Conservation (phyloP, 2,797 vertebrate genomes). For the Tapirus indicus region DNA sequence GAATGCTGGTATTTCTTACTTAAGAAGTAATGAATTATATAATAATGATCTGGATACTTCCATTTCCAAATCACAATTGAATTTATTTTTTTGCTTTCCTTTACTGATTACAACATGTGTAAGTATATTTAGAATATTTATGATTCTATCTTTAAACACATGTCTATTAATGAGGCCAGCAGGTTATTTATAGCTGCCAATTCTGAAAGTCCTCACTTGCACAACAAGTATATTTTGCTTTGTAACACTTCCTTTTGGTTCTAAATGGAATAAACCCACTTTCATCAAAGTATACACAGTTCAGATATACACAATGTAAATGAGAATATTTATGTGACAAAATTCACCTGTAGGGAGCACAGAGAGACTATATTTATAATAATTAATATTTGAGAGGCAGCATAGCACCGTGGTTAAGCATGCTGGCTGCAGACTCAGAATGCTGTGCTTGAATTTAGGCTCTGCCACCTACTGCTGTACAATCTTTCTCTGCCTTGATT, state of each 20-base stretch:
- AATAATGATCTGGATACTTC: not conserved
- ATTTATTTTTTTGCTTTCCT: conserved; percentile 7
- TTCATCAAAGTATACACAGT: not conserved
- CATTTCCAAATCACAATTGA: not conserved
- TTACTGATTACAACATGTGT: not conserved
- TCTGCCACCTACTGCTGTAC: not conserved
- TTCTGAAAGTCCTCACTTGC: not conserved
- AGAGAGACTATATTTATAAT: not conserved
- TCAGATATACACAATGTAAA: not conserved
- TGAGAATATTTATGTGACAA: not conserved
- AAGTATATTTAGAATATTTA: not conserved
- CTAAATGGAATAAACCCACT: not conserved
- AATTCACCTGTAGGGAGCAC: not conserved
- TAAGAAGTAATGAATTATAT: conserved; percentile 37
- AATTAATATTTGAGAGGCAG: not conserved
- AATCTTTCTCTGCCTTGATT: not conserved
- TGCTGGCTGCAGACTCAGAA: not conserved
- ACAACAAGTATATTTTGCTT: not conserved
- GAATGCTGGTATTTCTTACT: conserved; percentile 16
- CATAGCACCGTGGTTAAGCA: not conserved
- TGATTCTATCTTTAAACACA: conserved; percentile 3
- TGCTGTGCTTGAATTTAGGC: not conserved
- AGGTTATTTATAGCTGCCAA: not conserved
- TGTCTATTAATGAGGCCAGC: not conserved
- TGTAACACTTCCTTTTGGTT: conserved; percentile 14